Percentiles rank a stretch among this genome's conserved stretches.
These are phyloP conservation scores for Brachypodius melanocephalos DNA, from an alignment of 2,113 vertebrate species.

Conservation along the genomic window DNA sequence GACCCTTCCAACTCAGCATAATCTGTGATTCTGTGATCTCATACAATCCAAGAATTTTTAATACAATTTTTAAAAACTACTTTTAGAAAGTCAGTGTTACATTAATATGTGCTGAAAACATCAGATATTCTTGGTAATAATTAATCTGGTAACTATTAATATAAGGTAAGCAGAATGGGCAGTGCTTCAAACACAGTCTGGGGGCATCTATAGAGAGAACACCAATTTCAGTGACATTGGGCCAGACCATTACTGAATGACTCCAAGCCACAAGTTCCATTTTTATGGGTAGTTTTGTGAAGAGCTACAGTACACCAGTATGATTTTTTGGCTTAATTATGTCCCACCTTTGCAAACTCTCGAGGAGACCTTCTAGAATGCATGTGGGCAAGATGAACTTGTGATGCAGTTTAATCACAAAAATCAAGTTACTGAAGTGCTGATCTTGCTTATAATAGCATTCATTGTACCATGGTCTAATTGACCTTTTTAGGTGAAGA, in stretches of 20 bases:
- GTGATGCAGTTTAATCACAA: background rate
- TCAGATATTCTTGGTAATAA: background rate
- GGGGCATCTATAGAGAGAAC: background rate
- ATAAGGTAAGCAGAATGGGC: background rate
- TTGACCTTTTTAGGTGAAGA: background rate
- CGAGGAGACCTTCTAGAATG: background rate
- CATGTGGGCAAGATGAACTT: background rate
- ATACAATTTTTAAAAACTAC: background rate
- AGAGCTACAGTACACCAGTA: background rate
- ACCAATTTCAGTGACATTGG: background rate
- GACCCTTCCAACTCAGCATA: background rate
- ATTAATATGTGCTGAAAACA: background rate
- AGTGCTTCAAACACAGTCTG: background rate
- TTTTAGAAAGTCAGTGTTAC: background rate
- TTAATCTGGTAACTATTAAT: background rate
- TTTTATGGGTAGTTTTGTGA: background rate
- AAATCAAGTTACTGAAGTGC: background rate
- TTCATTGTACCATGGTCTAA: background rate
- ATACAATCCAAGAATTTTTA: background rate
- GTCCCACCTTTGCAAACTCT: background rate
- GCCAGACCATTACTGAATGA: background rate
- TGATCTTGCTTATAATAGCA: background rate
- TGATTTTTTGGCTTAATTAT: background rate
- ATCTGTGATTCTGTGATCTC: background rate
- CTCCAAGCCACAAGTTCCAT: background rate